Percentiles rank a stretch among this genome's conserved stretches.
These are phyloP conservation scores for Lophura swinhoii DNA, from an alignment of 2,797 vertebrate genomes.

Conservation along the genomic window DNA sequence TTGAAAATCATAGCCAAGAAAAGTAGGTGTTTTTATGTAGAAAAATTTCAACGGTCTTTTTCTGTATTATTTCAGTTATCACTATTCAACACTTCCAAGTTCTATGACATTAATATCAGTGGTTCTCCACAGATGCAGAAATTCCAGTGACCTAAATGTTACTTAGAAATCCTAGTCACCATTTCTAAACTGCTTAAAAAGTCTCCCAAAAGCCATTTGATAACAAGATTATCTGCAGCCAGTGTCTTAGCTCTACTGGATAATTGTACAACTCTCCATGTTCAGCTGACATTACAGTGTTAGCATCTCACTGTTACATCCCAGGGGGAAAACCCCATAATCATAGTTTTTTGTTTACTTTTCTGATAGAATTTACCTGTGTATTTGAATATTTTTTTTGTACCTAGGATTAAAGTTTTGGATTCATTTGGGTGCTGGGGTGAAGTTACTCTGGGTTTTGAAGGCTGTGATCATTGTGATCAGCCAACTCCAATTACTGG, in stretches of 20 bases:
- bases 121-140: background rate
- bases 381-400: background rate
- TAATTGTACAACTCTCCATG: background rate
- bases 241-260: background rate
- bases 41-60: background rate
- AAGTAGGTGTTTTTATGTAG: background rate
- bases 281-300: background rate
- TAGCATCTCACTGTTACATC: background rate
- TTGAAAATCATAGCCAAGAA: background rate
- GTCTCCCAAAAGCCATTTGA: background rate
- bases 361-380: background rate
- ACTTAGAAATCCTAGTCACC: background rate
- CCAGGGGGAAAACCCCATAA: background rate
- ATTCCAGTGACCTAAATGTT: background rate
- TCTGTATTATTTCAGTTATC: background rate
- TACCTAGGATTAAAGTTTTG: constrained; percentile 74
- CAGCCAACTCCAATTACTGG: constrained; percentile 69
- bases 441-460: constrained; percentile 73
- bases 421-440: constrained; percentile 71
- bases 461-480: constrained; percentile 61
- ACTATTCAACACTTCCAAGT: background rate
- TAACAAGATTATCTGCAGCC: background rate
- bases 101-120: background rate
- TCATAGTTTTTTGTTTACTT: background rate
- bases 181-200: background rate